A percentile compares a stretch with the other conserved stretches of the same genome.
These are phyloP conservation scores for Pantala flavescens DNA, from an alignment of 1,140 invertebrate species.

Conservation along the genomic window DNA sequence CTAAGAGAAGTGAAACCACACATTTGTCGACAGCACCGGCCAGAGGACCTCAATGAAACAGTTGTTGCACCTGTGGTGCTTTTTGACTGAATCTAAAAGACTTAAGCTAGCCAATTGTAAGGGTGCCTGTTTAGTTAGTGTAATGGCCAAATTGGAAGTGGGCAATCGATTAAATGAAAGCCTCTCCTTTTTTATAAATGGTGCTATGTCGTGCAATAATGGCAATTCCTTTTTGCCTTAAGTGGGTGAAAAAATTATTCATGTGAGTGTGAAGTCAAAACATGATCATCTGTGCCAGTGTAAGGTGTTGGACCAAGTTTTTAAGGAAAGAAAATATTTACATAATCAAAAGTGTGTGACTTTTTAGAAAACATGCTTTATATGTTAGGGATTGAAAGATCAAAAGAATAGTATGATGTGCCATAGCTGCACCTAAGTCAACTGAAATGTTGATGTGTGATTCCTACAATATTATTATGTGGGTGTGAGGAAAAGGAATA, in stretches of 20 bases:
- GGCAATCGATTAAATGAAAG: not conserved
- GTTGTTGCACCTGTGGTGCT: not conserved
- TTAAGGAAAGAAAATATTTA: not conserved
- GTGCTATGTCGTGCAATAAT: constrained; percentile 6
- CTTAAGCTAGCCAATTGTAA: not conserved
- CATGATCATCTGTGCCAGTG: not conserved
- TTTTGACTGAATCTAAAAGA: constrained; percentile 11
- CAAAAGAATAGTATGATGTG: not conserved
- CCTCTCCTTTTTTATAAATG: not conserved
- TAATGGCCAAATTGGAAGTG: not conserved
- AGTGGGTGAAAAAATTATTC: not conserved
- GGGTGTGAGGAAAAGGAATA: not conserved
- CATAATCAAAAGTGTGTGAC: not conserved
- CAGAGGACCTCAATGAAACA: constrained; percentile 36
- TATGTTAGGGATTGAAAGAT: not conserved
- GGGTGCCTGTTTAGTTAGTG: not conserved
- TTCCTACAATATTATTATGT: not conserved
- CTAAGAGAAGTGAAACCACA: constrained; percentile 66
- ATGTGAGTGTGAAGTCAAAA: not conserved
- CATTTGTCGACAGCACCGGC: constrained; percentile 45
- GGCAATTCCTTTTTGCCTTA: not conserved
- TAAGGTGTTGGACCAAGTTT: not conserved
- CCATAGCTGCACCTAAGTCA: not conserved
- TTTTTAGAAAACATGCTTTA: not conserved
- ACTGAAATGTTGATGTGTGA: constrained; percentile 1